Conservation (phyloP, 92 coral and sea anemone species). For the Montipora capitata region DNA sequence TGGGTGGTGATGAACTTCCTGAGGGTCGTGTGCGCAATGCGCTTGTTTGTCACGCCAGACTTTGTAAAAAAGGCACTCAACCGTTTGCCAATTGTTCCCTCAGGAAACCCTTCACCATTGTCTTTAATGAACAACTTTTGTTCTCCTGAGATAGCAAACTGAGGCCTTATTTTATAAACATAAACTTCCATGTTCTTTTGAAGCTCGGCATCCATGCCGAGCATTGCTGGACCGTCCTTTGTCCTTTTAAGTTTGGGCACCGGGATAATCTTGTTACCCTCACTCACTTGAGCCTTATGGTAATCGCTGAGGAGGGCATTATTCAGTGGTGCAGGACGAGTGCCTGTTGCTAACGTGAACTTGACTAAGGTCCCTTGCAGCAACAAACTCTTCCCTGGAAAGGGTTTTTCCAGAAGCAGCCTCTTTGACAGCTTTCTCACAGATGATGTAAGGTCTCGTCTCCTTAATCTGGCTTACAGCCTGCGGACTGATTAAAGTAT, state of each 20-base stretch:
- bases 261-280: conserved; percentile 9
- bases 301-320: not conserved
- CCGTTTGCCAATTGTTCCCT: conserved; percentile 8
- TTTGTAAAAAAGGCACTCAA: not conserved
- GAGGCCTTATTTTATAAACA: conserved; percentile 1
- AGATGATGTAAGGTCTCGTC: not conserved
- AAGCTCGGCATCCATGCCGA: too few species aligned
- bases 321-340: not conserved
- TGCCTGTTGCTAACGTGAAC: not conserved
- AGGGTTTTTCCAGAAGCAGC: too few species aligned
- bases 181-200: conserved; percentile 4
- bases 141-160: not conserved
- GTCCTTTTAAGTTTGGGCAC: not conserved
- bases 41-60: not conserved
- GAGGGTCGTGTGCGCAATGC: not conserved
- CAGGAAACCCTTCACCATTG: too few species aligned
- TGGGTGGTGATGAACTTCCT: not conserved
- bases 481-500: not conserved
- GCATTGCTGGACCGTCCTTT: too few species aligned
- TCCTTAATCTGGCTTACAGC: not conserved
- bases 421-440: not conserved
- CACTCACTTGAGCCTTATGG: not conserved
- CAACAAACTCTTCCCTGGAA: too few species aligned
- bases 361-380: not conserved
- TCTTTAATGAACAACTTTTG: too few species aligned